These are phyloP conservation scores for Anolis carolinensis DNA, from an alignment of 2,113 vertebrate genomes.

Conservation along the genomic window DNA sequence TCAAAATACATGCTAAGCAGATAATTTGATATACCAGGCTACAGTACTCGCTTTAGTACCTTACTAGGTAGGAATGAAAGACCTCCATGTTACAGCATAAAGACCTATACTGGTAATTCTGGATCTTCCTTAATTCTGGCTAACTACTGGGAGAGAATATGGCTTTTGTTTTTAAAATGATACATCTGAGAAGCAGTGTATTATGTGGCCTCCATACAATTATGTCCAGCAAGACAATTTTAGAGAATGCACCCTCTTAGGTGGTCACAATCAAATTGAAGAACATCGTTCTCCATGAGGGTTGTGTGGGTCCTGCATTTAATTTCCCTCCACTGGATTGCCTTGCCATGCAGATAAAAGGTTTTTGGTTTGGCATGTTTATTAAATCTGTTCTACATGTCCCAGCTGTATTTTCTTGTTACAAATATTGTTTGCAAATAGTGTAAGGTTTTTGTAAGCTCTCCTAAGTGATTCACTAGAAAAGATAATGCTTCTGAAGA, in stretches of 20 bases:
- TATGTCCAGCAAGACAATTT: not conserved
- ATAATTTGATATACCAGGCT: not conserved
- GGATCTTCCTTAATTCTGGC: not conserved
- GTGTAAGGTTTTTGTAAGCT: not conserved
- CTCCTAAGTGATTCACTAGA: not conserved
- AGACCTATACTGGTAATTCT: not conserved
- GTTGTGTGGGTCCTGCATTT: not conserved
- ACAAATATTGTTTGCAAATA: not conserved
- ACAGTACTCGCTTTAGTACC: not conserved
- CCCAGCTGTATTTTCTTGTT: not conserved
- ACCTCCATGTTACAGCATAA: not conserved
- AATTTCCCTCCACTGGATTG: not conserved
- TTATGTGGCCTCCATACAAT: not conserved
- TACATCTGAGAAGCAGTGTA: not conserved
- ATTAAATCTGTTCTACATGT: not conserved
- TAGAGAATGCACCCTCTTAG: no score
- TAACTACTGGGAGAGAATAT: not conserved
- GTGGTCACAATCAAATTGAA: not conserved
- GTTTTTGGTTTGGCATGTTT: no score
- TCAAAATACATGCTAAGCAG: no score
- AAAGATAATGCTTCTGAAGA: no score
- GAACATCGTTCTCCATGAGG: not conserved
- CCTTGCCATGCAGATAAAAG: no score
- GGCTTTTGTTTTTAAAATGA: not conserved
- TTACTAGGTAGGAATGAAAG: not conserved